Evolutionary conservation across 2,888 invertebrate genomes (phyloP).

Genomic region (Nasonia oneida): DNA sequence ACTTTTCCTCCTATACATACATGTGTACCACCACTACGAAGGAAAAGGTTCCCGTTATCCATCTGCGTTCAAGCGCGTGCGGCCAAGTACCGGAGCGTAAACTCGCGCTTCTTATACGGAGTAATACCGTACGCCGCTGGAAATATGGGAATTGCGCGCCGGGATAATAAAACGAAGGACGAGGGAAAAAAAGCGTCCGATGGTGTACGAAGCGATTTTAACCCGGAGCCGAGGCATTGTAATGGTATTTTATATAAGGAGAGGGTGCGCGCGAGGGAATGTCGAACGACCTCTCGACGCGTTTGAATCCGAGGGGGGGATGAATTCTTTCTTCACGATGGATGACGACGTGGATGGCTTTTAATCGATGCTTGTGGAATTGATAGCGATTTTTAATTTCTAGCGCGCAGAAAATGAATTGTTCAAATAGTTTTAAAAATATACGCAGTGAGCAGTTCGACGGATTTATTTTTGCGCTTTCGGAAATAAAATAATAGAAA

Average conservation of each 20-base stretch:
- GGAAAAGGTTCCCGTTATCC: constrained; percentile 1
- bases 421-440: neutral
- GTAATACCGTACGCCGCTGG: neutral
- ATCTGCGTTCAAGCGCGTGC: neutral
- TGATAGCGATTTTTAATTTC: neutral
- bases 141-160: constrained; percentile 24
- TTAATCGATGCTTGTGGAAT: neutral
- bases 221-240: neutral
- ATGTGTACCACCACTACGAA: neutral
- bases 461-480: neutral
- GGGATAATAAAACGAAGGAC: constrained; percentile 13
- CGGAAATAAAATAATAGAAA: neutral
- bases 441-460: neutral
- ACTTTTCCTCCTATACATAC: neutral
- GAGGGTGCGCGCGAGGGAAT: neutral
- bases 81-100: neutral
- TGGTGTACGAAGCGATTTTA: neutral
- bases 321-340: neutral
- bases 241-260: constrained; percentile 21
- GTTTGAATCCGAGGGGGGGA: neutral
- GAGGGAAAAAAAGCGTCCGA: neutral
- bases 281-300: neutral
- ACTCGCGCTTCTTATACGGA: neutral
- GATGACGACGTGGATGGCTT: no score
- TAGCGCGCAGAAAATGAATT: neutral